Conservation (phyloP, 2,797 vertebrate genomes). For the Pogoniulus pusillus region DNA sequence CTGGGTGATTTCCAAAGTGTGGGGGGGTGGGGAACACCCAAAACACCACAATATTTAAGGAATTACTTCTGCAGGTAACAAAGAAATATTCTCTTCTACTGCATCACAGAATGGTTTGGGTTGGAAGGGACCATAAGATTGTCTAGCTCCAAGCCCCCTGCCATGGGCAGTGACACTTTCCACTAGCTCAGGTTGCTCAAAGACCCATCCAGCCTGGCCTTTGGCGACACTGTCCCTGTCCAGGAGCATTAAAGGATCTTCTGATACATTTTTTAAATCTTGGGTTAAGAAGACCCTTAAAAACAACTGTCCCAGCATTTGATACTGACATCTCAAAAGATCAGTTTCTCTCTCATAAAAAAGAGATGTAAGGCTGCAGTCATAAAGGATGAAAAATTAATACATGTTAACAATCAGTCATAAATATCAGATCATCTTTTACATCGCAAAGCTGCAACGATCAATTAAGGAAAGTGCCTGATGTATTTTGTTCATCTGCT, state of each 20-base stretch:
- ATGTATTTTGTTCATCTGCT: slow-evolving; percentile 1
- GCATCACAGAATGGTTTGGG: neutral
- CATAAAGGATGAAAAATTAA: neutral
- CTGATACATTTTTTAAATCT: neutral
- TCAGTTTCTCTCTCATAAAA: neutral
- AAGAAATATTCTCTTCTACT: neutral
- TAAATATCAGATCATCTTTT: neutral
- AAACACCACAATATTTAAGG: too few species aligned
- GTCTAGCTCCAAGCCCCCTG: too few species aligned
- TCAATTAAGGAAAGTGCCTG: neutral
- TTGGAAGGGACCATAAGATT: too few species aligned
- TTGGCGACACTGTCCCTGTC: neutral
- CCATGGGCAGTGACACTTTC: too few species aligned
- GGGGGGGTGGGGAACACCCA: too few species aligned
- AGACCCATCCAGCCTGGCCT: too few species aligned
- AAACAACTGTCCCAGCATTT: neutral
- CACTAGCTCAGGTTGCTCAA: too few species aligned
- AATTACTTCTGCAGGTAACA: neutral
- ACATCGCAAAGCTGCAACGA: neutral
- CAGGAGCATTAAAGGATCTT: neutral
- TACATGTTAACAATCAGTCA: neutral
- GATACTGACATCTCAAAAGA: neutral
- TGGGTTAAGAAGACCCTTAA: neutral
- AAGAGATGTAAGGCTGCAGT: neutral
- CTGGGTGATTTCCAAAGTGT: too few species aligned